phyloP scores from a whole-genome alignment of 2,888 invertebrate species.

The Stramonita haemastoma region DNA sequence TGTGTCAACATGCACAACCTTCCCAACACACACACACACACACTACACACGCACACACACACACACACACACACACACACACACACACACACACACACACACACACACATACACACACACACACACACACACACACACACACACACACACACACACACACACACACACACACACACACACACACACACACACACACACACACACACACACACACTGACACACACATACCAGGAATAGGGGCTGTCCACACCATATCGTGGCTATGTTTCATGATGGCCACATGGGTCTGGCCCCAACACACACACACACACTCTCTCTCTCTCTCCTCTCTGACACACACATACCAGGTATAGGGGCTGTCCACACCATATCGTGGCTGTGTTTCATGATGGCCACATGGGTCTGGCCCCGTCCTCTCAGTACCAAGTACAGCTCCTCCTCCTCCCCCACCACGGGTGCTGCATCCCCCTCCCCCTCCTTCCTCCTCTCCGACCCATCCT shows the following conservation, averaged over 20 bases:
- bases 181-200: no score
- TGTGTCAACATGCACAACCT: no score
- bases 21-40: background rate
- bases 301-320: slow-evolving; percentile 11
- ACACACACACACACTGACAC: background rate
- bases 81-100: background rate
- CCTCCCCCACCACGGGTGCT: background rate
- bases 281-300: slow-evolving; percentile 13
- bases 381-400: slow-evolving; percentile 28
- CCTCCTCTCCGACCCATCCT: background rate
- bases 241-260: slow-evolving; percentile 1
- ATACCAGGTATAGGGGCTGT: slow-evolving; percentile 39
- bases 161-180: background rate
- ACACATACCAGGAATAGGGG: slow-evolving; percentile 8
- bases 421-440: slow-evolving; percentile 38
- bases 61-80: background rate
- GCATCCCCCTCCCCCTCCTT: background rate
- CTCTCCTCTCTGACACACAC: no score
- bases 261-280: slow-evolving; percentile 26
- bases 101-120: background rate
- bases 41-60: background rate
- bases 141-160: background rate
- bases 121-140: background rate
- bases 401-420: slow-evolving; percentile 14
- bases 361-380: slow-evolving; percentile 20